A percentile compares a stretch with the other conserved stretches of the same genome.
Evolutionary conservation across 1,140 invertebrate species (phyloP).

Genomic region (Drepana arcuata): DNA sequence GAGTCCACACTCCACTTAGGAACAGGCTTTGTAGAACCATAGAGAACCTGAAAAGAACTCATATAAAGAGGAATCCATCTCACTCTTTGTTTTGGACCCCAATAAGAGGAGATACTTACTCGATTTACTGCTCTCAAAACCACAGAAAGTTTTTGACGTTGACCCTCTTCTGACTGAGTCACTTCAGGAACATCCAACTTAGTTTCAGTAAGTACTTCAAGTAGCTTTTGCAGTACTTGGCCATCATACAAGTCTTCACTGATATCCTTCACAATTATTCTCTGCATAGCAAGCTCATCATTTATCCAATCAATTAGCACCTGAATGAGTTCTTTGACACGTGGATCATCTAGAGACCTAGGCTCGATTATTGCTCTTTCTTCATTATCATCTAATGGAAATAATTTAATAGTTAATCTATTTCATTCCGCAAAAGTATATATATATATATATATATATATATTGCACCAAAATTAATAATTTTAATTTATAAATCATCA

Average conservation of each 20-base stretch:
- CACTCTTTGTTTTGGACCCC: conserved; percentile 2
- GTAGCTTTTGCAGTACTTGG: conserved; percentile 96
- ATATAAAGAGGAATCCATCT: background rate
- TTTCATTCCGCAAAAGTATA: no score
- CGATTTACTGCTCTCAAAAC: conserved; percentile 91
- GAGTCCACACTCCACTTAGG: conserved; percentile 95
- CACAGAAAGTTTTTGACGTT: conserved; percentile 93
- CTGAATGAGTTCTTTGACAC: conserved; percentile 88
- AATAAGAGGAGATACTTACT: conserved; percentile 44
- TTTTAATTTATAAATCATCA: no score
- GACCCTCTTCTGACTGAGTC: conserved; percentile 98
- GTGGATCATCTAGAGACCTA: conserved; percentile 87
- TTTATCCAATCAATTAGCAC: conserved; percentile 99
- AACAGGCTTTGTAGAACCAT: conserved; percentile 62
- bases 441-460: no score
- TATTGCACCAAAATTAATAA: no score
- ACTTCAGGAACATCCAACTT: conserved; percentile 98
- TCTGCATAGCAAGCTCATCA: conserved; percentile 95
- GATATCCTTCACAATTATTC: conserved; percentile 98
- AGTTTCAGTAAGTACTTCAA: conserved; percentile 92
- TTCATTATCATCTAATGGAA: conserved; percentile 89
- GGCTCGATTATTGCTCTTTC: conserved; percentile 96
- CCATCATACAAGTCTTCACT: conserved; percentile 99
- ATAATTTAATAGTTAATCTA: background rate
- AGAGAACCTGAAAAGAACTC: conserved; percentile 76